Base-by-base conservation (phyloP, 2,113 vertebrate species). In the Oncorhynchus tshawytscha region DNA sequence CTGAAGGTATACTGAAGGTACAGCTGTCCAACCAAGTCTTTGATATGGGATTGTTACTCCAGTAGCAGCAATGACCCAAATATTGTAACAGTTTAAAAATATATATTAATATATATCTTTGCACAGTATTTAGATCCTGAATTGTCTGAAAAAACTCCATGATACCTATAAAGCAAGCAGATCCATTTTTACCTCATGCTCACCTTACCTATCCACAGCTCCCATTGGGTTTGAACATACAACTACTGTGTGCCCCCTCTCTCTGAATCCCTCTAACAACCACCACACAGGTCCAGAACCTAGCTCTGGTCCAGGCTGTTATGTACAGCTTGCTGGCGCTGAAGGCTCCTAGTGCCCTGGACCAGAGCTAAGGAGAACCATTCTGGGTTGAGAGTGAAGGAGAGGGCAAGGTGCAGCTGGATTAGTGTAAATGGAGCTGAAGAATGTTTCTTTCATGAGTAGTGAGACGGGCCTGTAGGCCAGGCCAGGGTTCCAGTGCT, bases 371-470 rank as follows among this genome's bases (percentile, higher is more conserved):
- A 9, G 7, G 39, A 39, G 39, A 39, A 39, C 39, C 39, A 39
- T 39, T 8, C 39, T 9, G 8, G 39, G 39, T 45, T 45, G 39
- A 45, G 39, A 45, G 9, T 3, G 39, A 57, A 22, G 59, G 59
- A 62, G 59, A 16, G 59, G 1, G n/a, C 59, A 3, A 69, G 66
- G 68, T 74, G 65, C 49, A 80, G 78, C 71, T 77, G 75, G 72
- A 34, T 70, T 20, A 48, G 11, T 22, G 22, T 11, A 25, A 48
- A 22, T 22, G 62, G 59, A 22, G 18, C 71, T 80, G n/a, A 70
- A 24, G 74, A 80, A 72, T 83, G 81, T 64, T 66, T 70, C 69
- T 77, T 80, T 83, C 72, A 83, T 78, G 60, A 72, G 73, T 54
- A 18, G 16, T 54, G 69, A 69, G 62, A 71, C 68, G 15, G 15